phyloP scores from a whole-genome alignment of 2,113 vertebrate species.

The Rhinopomastus cyanomelas region DNA sequence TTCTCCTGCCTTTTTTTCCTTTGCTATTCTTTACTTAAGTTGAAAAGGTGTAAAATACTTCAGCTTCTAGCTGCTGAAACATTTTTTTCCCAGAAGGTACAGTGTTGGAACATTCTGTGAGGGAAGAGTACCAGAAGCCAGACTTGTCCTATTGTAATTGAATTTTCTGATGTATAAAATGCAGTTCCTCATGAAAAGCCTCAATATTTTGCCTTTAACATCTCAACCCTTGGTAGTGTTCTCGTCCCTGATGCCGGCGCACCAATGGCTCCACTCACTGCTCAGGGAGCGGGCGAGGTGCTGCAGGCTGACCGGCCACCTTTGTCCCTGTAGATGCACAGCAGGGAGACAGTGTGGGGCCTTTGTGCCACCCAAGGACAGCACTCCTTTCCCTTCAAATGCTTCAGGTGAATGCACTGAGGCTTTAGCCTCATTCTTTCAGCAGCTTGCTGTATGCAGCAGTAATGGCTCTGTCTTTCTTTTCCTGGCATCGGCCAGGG shows the following conservation, averaged over 20 bases:
- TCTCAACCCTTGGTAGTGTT: not conserved
- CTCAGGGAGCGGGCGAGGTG: not conserved
- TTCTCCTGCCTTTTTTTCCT: slow-evolving; percentile 7
- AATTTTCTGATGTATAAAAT: not conserved
- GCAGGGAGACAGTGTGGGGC: not conserved
- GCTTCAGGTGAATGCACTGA: not conserved
- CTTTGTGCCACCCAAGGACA: not conserved
- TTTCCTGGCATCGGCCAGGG: not conserved
- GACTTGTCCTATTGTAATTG: not conserved
- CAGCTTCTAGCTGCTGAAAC: slow-evolving; percentile 2
- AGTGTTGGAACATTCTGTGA: not conserved
- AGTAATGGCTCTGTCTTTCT: not conserved
- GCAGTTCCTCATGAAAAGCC: not conserved
- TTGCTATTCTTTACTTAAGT: slow-evolving; percentile 29
- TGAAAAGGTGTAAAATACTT: not conserved
- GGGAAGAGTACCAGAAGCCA: not conserved
- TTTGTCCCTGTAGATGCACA: not conserved
- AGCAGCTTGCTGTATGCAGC: not conserved
- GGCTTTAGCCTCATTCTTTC: not conserved
- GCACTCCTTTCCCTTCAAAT: not conserved
- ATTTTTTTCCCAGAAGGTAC: not conserved
- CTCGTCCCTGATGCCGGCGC: not conserved
- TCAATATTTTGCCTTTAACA: not conserved
- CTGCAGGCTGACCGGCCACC: not conserved
- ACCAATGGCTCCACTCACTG: not conserved